Evolutionary conservation across 2,797 vertebrate species (phyloP), one percentile per base, ranked within the genome.

Genomic region (Mormyrus proboscirostris): DNA sequence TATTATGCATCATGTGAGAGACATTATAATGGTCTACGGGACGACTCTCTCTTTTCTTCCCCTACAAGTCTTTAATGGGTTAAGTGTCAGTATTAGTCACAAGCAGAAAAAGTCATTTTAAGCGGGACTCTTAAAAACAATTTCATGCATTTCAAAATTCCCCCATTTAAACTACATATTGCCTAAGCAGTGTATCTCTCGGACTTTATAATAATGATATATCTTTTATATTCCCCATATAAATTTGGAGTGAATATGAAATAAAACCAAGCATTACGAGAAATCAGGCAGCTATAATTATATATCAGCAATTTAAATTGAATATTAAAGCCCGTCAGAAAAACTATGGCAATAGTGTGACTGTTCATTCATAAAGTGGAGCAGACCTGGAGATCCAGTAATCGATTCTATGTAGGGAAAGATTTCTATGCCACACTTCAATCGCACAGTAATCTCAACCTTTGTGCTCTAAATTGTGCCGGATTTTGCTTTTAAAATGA

Each of bases 91-190:
- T 89, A 92, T 92, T 95, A 93, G 94, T 95, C 95, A 95, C 93
- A 94, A 96, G 93, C 94, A 90, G 92, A 92, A 93, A 93, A 93
- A 93, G 92, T 94, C 93, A 92, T 86, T 90, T 94, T 94, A 93
- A 76, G 90, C 91, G 89, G 91, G 91, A 92, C 94, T 92, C 16
- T 94, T 91, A 89, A 91, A 92, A 86, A 69, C 69, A 90, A 79
- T 62, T 62, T 88, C 29, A 62, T 62, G 19, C 25, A 65, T 62
- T 88, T 88, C 4, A 65, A 4, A 57, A 44, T 88, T 49, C 33
- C 47, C n/a, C n/a, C 33, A 65, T 62, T 44, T 44, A 88, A 62
- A 62, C 57, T 65, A 10, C 55, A 65, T 41, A 88, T 62, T 59
- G 33, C 29, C 33, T 62, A 86, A 55, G 51, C 50, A 57, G 51